Base-by-base conservation (phyloP, 92 coral and sea anemone genomes). In the Heliopora coerulea region DNA sequence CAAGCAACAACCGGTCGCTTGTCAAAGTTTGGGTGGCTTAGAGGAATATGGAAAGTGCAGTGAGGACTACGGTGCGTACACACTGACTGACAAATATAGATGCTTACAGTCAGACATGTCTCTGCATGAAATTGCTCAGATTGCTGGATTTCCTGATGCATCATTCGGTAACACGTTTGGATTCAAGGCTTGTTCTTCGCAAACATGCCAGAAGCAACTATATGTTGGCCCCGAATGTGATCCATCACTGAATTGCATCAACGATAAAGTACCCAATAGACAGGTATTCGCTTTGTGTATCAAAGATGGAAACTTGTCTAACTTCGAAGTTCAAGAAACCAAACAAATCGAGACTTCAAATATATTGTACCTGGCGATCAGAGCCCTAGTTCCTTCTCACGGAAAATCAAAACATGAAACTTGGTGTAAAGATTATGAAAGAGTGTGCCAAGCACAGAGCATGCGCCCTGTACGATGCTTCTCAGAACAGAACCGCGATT, bases 311-410 rank as follows among this genome's bases (percentile, higher is more conserved):
- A 46, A 80, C 25, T 12, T 34, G 59, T 49, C 89, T 0, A 80
- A 75, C 56, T 84, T 84, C 31, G 30, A 79, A 12, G 88, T 75
- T 31, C 35, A 52, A n/a, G 88, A 72, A 24, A 84, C 88, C 8
- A 48, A 82, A 42, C 20, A 44, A 65, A 65, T 26, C 42, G 26
- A 26, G 23, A 46, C 61, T 10, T 33, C 54, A 19, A 67, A 49
- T 7, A 30, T 54, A 9, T 73, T 79, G 23, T 73, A 70, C 18
- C 62, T 72, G 17, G 81, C 56, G 14, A 66, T 84, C 57, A 72
- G 59, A 12, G 79, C 74, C 9, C 34, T 49, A 25, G 58, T 80
- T 1, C 82, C 82, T 21, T 25, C 73, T 8, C n/a, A 29, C 5
- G 79, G 79, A 23, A 42, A n/a, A 23, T 73, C 79, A 35, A 73